phyloP scores from a whole-genome alignment of 2,113 vertebrate genomes.

The Cavia porcellus region DNA sequence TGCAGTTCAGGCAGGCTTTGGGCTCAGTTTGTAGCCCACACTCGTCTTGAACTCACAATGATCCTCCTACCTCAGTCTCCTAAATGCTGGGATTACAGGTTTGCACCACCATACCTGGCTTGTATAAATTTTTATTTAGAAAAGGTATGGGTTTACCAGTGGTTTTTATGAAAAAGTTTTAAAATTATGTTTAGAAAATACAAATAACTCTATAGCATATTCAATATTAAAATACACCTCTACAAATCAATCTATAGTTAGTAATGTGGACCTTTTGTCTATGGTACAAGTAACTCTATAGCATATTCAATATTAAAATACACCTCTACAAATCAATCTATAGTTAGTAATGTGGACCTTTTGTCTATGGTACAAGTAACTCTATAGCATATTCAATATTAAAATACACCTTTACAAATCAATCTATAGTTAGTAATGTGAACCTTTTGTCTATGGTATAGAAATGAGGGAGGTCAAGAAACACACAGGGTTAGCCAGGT shows the following conservation, averaged over 20 bases:
- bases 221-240: slow-evolving; percentile 61
- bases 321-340: slow-evolving; percentile 46
- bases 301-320: slow-evolving; percentile 58
- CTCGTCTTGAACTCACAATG: too few relatives aligned
- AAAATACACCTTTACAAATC: slow-evolving; percentile 54
- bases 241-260: slow-evolving; percentile 41
- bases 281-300: background rate
- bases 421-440: slow-evolving; percentile 14
- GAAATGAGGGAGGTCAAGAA: slow-evolving; percentile 42
- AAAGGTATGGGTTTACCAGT: background rate
- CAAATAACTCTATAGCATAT: background rate
- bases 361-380: background rate
- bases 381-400: slow-evolving; percentile 34
- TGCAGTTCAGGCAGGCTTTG: too few relatives aligned
- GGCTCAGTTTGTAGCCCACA: too few relatives aligned
- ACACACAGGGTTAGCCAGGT: background rate
- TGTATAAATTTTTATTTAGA: background rate
- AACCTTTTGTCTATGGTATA: slow-evolving; percentile 10
- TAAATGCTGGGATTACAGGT: too few relatives aligned
- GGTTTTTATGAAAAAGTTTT: slow-evolving; percentile 5
- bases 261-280: background rate
- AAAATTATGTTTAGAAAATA: slow-evolving; percentile 58
- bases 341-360: slow-evolving; percentile 1
- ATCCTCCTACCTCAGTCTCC: too few relatives aligned
- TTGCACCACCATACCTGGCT: too few relatives aligned